A percentile compares a stretch with the other conserved stretches of the same genome.
These are phyloP conservation scores for Istiophorus platypterus DNA, from an alignment of 2,113 vertebrate genomes.

Conservation along the genomic window DNA sequence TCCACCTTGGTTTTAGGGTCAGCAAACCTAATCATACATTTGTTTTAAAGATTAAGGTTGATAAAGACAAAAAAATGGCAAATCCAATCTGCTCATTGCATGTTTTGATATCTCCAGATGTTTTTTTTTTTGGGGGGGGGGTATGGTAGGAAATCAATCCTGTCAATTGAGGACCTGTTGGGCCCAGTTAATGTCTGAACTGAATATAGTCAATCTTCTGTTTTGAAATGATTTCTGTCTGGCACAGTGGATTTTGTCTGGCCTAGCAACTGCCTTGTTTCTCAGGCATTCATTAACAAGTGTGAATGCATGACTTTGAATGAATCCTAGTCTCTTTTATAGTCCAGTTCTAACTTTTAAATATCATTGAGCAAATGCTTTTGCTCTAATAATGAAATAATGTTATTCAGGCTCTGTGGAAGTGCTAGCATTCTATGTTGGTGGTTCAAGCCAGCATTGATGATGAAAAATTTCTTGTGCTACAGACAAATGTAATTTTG, in stretches of 20 bases:
- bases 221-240: slow-evolving; percentile 7
- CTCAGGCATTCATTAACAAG: slow-evolving; percentile 2
- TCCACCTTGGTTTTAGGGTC: slow-evolving; percentile 36
- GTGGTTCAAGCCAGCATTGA: not conserved
- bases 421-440: not conserved
- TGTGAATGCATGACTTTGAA: slow-evolving; percentile 21
- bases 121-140: not conserved
- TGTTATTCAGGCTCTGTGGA: slow-evolving; percentile 3
- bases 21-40: slow-evolving; percentile 81
- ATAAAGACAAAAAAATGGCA: slow-evolving; percentile 60
- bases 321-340: slow-evolving; percentile 5
- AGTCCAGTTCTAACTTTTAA: not conserved
- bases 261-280: slow-evolving; percentile 9
- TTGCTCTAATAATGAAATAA: slow-evolving; percentile 6
- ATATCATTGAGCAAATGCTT: not conserved
- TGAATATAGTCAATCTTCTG: slow-evolving; percentile 47
- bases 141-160: slow-evolving; percentile 32
- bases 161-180: slow-evolving; percentile 41
- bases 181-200: slow-evolving; percentile 43
- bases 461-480: slow-evolving; percentile 13
- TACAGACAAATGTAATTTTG: not conserved
- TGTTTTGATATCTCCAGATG: slow-evolving; percentile 46
- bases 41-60: slow-evolving; percentile 83
- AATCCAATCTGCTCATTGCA: slow-evolving; percentile 57
- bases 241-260: slow-evolving; percentile 27